Evolutionary conservation across 2,888 invertebrate genomes (phyloP), one percentile per base, ranked within the genome.

Genomic region (Ischnus inquisitorius): DNA sequence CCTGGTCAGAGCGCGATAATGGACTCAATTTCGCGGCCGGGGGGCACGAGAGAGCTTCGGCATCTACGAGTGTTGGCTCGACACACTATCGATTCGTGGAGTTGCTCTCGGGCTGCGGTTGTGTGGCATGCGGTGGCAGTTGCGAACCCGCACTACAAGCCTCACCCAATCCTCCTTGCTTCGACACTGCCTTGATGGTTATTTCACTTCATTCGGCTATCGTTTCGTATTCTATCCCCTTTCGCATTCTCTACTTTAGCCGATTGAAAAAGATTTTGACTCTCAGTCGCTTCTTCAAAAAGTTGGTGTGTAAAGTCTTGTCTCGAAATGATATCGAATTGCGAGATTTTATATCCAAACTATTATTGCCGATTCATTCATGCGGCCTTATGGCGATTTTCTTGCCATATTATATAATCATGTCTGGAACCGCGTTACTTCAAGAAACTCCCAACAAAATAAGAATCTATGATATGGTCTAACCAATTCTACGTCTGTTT

Each of bases 1-100:
- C 87, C 88, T 89, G 90, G 88, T 87, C 87, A 85, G 87, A 82
- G 43, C 12, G 86, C 87, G 89, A 90, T 90, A 90, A 90, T 89
- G 88, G 89, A 89, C 88, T 88, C 88, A 87, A 90, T 90, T 88
- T 88, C 86, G 88, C 86, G 88, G 88, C 87, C 79, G 82, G 81
- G 83, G 54, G 86, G 83, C 46, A 46, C 62, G 43, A 34, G 34
- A 34, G 34, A n/a, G 62, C 62, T 28, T 19, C 74, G 34, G 62
- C 46, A 46, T 74, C 74, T 74, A 16, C 34, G 62, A 74, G 74
- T 64, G 34, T 74, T 12, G 25, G 62, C 48, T n/a, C 19, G 62
- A 60, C 54, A 43, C 62, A 12, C 46, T 74, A 74, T 85, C 82
- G 86, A 77, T 57, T 54, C 60, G 39, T 14, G 19, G 43, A 19